Conservation (phyloP, 2,113 vertebrate species). For the Lipotes vexillifer region DNA sequence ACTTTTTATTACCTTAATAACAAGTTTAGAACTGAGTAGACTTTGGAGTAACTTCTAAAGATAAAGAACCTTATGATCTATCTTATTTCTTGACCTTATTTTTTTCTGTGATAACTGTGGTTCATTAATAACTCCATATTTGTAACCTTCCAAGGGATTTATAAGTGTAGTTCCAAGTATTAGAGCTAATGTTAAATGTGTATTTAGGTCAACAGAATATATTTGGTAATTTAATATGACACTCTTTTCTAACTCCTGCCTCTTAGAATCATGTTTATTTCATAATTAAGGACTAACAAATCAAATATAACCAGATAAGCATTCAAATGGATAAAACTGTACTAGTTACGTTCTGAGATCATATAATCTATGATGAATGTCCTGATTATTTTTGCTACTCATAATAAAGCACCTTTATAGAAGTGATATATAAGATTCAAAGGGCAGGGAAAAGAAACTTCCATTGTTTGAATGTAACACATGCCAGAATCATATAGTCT, state of each 20-base stretch:
- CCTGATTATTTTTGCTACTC: not conserved
- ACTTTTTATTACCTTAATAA: slow-evolving; percentile 57
- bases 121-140: slow-evolving; percentile 28
- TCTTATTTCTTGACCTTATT: slow-evolving; percentile 7
- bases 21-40: slow-evolving; percentile 32
- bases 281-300: not conserved
- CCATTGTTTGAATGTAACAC: not conserved
- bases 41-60: slow-evolving; percentile 43
- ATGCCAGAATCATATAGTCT: not conserved
- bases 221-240: not conserved
- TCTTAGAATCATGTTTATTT: slow-evolving; percentile 14
- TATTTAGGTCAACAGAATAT: not conserved
- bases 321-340: not conserved
- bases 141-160: not conserved
- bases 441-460: not conserved
- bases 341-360: not conserved
- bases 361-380: not conserved
- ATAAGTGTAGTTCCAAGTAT: not conserved
- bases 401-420: not conserved
- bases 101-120: not conserved
- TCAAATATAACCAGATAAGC: not conserved
- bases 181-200: not conserved
- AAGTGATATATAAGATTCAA: not conserved
- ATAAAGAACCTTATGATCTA: not conserved
- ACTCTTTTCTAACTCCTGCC: not conserved